Evolutionary conservation across 2,113 vertebrate genomes (phyloP).

Genomic region (Oreocharis arfaki): DNA sequence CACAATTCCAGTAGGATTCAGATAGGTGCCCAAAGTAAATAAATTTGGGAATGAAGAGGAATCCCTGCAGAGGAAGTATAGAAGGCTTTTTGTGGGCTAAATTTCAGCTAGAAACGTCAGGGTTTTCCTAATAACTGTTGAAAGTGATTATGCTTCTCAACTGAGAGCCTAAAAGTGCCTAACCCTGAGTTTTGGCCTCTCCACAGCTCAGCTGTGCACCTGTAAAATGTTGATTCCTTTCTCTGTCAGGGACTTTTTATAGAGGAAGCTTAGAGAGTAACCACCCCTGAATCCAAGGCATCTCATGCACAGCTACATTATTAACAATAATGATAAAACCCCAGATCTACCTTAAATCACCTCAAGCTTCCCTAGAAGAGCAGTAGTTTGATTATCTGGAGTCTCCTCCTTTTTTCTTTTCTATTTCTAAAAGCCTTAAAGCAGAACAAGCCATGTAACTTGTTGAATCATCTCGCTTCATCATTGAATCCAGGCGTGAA

Average conservation of each 20-base stretch:
- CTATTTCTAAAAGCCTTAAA: neutral
- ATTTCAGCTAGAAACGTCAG: neutral
- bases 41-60: neutral
- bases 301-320: neutral
- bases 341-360: rapidly evolving
- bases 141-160: neutral
- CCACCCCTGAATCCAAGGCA: neutral
- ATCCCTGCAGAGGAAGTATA: neutral
- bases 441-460: neutral
- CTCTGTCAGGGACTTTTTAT: neutral
- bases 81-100: neutral
- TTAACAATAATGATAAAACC: rapidly evolving
- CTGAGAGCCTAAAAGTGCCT: neutral
- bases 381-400: neutral
- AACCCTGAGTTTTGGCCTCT: neutral
- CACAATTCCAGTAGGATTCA: neutral
- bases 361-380: neutral
- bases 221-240: neutral
- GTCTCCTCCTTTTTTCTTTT: neutral
- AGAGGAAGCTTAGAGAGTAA: neutral
- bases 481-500: neutral
- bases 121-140: neutral
- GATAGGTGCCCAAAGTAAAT: neutral
- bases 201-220: neutral
- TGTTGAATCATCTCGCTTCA: neutral